Conservation (phyloP, 1,140 invertebrate genomes). For the Zaprionus africanus region DNA sequence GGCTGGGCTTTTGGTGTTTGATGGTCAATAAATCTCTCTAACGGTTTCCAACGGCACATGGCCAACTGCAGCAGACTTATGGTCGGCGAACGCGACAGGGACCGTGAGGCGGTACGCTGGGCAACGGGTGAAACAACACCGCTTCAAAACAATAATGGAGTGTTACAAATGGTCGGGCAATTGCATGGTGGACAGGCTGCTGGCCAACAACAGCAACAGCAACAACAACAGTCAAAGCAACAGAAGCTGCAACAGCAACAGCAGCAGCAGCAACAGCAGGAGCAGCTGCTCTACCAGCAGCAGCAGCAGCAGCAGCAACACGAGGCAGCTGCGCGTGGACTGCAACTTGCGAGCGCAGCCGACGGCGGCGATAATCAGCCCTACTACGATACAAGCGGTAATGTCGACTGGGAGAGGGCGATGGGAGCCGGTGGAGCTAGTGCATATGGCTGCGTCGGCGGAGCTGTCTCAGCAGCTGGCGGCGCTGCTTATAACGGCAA, state of each 20-base stretch:
- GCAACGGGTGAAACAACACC: constrained; percentile 86
- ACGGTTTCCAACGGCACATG: background rate
- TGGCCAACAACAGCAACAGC: constrained; percentile 82
- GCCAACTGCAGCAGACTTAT: constrained; percentile 82
- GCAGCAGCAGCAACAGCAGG: constrained; percentile 57
- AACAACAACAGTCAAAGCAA: constrained; percentile 56
- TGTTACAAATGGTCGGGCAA: constrained; percentile 84
- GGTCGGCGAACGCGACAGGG: constrained; percentile 87
- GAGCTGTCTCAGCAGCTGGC: constrained; percentile 77
- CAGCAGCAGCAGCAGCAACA: constrained; percentile 66
- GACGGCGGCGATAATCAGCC: constrained; percentile 83
- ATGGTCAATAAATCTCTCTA: background rate
- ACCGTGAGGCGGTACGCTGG: constrained; percentile 88
- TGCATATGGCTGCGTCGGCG: constrained; percentile 82
- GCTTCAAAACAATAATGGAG: constrained; percentile 85
- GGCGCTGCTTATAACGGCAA: constrained; percentile 76
- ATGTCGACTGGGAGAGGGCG: constrained; percentile 84
- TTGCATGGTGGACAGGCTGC: constrained; percentile 84
- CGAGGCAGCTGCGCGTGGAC: constrained; percentile 74
- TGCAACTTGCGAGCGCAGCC: constrained; percentile 67
- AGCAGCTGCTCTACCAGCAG: constrained; percentile 69
- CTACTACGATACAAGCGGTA: constrained; percentile 84
- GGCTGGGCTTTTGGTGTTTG: background rate
- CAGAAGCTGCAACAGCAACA: constrained; percentile 46
- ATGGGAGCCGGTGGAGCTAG: constrained; percentile 84